phyloP scores from a whole-genome alignment of 1,140 invertebrate species.

The Matsumurasca onukii region DNA sequence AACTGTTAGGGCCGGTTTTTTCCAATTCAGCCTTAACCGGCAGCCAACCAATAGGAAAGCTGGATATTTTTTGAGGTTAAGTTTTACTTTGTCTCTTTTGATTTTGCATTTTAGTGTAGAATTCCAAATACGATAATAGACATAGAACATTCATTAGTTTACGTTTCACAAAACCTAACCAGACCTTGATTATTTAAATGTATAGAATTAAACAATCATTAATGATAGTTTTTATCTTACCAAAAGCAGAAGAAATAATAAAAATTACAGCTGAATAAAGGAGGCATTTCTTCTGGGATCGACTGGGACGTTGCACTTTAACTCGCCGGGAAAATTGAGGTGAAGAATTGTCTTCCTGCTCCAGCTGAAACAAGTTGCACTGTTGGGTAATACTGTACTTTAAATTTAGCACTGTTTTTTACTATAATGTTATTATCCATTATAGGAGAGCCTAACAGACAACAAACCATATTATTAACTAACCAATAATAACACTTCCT shows the following conservation, averaged over 20 bases:
- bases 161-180: neutral
- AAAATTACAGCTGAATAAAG: constrained; percentile 21
- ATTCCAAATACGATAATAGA: neutral
- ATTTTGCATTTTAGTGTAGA: neutral
- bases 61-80: too few species aligned
- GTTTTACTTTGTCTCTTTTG: too few species aligned
- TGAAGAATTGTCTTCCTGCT: neutral
- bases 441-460: too few species aligned
- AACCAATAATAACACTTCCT: too few species aligned
- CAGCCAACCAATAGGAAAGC: too few species aligned
- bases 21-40: too few species aligned
- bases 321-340: neutral
- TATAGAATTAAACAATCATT: neutral
- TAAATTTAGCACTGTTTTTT: too few species aligned
- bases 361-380: constrained; percentile 7
- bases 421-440: too few species aligned
- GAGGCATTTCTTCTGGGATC: constrained; percentile 16
- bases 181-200: neutral
- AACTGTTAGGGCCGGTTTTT: too few species aligned
- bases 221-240: constrained; percentile 22
- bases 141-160: neutral
- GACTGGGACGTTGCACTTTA: constrained; percentile 10
- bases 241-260: constrained; percentile 11
- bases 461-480: too few species aligned
- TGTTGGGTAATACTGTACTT: too few species aligned